Base-by-base conservation (phyloP, 2,888 invertebrate genomes). In the Neoitamus cyanurus region DNA sequence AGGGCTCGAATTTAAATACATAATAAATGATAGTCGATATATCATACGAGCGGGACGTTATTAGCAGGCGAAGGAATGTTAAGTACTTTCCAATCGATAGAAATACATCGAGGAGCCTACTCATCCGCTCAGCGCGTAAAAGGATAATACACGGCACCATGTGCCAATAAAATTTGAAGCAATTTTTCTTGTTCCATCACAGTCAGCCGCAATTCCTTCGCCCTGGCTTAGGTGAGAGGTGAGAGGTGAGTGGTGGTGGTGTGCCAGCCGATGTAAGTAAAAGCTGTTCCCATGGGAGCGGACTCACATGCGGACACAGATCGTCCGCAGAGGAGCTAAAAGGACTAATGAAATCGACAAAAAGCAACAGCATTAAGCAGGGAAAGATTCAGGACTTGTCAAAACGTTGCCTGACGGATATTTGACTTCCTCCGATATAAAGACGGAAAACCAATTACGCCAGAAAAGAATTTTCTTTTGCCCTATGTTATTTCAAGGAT, bases 1-100 rank as follows among this genome's bases (percentile, higher is more conserved):
- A 83, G 13, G 75, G 48, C 28, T 84, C 30, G 73, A 84, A 84
- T 83, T 82, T 84, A 77, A 84, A 75, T 82, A 84, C 82, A 85
- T 84, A 82, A 85, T 85, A 84, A 84, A 85, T 84, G 68, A 28
- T 84, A 48, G 73, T 25, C 75, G 68, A 82, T 85, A 84, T 68
- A 85, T 85, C 84, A 85, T 82, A 68, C 34, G 20, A 78, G 25
- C 48, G 28, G 31, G 36, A 30, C 34, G 20, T 58, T 58, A 58
- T 58, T 80, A 80, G 58, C 68, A 15, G 80, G 15, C 15, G 20
- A 75, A 80, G 80, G 80, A 80, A 80, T 48, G 58, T 80, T 80
- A 80, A 80, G 80, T 80, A 68, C 80, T n/a, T 31, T 48, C 58
- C n/a, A 80, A 80, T 31, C 48, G 36, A 58, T 80, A 80, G 15